A percentile compares a stretch with the other conserved stretches of the same genome.
Conservation (phyloP, 1,140 invertebrate species). For the Oryzaephilus surinamensis region DNA sequence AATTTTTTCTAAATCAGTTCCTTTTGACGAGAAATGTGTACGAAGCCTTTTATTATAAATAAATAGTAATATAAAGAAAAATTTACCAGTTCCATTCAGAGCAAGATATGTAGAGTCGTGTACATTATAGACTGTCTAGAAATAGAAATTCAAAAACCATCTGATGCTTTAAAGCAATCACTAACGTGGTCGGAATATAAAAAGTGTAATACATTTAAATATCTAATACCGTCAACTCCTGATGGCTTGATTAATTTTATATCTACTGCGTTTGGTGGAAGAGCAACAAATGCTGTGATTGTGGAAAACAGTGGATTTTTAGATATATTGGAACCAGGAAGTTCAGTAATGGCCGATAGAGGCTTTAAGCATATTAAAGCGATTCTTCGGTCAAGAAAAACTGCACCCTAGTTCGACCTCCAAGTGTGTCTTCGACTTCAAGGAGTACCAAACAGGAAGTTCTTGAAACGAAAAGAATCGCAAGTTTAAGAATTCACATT, state of each 20-base stretch:
- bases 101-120: constrained; percentile 15
- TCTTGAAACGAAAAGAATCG: constrained; percentile 17
- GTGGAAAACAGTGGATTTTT: constrained; percentile 28
- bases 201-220: constrained; percentile 35
- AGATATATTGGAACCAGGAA: constrained; percentile 18
- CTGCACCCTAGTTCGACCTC: constrained; percentile 27
- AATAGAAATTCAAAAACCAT: constrained; percentile 31
- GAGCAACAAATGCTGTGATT: constrained; percentile 24
- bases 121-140: constrained; percentile 31
- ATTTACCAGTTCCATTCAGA: constrained; percentile 18
- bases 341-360: constrained; percentile 31
- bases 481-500: constrained; percentile 19
- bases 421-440: constrained; percentile 17
- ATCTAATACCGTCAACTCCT: constrained; percentile 32
- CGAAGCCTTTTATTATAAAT: constrained; percentile 2
- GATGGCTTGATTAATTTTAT: constrained; percentile 34
- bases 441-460: constrained; percentile 17
- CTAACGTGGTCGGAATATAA: constrained; percentile 33
- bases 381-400: constrained; percentile 19
- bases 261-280: constrained; percentile 30
- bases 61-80: constrained; percentile 8
- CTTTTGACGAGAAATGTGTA: constrained; percentile 8
- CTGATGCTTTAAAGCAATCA: constrained; percentile 13
- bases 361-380: constrained; percentile 33
- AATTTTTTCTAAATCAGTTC: constrained; percentile 15